Evolutionary conservation across 2,113 vertebrate genomes (phyloP).

Genomic region (Galbula dea): DNA sequence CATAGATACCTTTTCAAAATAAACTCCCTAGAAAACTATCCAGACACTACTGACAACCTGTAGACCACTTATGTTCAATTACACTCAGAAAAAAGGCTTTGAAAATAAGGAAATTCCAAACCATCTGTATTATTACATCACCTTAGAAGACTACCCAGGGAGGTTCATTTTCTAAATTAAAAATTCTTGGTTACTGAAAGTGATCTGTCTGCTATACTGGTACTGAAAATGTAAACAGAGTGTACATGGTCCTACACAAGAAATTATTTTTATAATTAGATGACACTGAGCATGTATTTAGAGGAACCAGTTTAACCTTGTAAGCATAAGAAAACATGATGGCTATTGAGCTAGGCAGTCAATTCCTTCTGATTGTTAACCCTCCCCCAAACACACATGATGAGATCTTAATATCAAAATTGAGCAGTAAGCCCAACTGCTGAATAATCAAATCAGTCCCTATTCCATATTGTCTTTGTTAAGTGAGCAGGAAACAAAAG

Average conservation of each 20-base stretch:
- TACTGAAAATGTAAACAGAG: too few species aligned
- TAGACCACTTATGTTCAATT: not conserved
- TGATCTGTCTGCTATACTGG: not conserved
- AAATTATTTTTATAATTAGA: not conserved
- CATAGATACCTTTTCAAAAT: not conserved
- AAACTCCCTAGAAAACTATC: not conserved
- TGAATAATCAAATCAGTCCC: not conserved
- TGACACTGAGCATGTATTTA: not conserved
- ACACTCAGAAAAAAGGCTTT: not conserved
- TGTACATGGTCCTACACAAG: too few species aligned
- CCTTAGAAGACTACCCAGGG: not conserved
- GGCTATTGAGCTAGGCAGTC: not conserved
- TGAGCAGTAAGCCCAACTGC: not conserved
- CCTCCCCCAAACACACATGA: not conserved
- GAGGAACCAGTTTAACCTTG: slow-evolving; percentile 5
- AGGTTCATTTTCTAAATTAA: not conserved
- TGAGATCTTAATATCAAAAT: not conserved
- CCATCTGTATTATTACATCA: not conserved
- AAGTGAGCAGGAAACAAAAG: slow-evolving; percentile 65
- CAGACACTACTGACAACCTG: not conserved
- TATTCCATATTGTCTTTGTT: slow-evolving; percentile 1
- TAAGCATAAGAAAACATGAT: not conserved
- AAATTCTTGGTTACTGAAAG: not conserved
- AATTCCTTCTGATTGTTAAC: not conserved
- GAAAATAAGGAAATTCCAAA: not conserved